Evolutionary conservation across 2,888 invertebrate species (phyloP), one percentile per base, ranked within the genome.

Genomic region (Polydesmus complanatus): DNA sequence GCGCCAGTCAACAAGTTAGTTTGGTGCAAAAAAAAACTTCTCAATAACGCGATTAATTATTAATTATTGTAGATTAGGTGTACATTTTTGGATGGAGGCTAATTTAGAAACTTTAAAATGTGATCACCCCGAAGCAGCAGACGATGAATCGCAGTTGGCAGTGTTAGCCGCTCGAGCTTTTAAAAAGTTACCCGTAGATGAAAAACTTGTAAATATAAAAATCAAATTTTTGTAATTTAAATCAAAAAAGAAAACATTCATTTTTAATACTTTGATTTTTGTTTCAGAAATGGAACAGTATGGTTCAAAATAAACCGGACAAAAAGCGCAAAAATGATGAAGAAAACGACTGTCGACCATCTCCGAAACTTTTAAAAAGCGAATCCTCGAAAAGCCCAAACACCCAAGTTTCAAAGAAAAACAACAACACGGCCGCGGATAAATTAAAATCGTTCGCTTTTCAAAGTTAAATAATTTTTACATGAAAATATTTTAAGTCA

Each of bases 61-160:
- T 37, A 37, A 8, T 37, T 37, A 37, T 14, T 8, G 37, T 37
- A 37, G 14, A 37, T 14, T 37, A 37, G 56, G 56, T 47, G 21
- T 37, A 37, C 56, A 56, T 23, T 75, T 77, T 37, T 84, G 83
- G 83, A 82, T 79, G 65, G 73, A 77, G 1, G 77, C 79, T 62
- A 80, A 82, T 68, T 82, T 80, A 68, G 66, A 74, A 2, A 67
- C 70, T 14, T 69, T 84, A n/a, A 78, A 81, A 67, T 73, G 73
- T 53, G 78, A 82, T 67, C 75, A 80, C 67, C 79, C 82, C 0
- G 78, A 79, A 11, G 68, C 79, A 14, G 75, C 75, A 2, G 73
- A 77, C 0, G 72, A 77, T 0, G 82, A 83, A 63, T n/a, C n/a
- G n/a, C n/a, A n/a, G n/a, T 69, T 84, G 55, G 79, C 80, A 0